Percentiles rank a stretch among this genome's conserved stretches.
Conservation (phyloP, 2,113 vertebrate genomes). For the Buteo buteo region DNA sequence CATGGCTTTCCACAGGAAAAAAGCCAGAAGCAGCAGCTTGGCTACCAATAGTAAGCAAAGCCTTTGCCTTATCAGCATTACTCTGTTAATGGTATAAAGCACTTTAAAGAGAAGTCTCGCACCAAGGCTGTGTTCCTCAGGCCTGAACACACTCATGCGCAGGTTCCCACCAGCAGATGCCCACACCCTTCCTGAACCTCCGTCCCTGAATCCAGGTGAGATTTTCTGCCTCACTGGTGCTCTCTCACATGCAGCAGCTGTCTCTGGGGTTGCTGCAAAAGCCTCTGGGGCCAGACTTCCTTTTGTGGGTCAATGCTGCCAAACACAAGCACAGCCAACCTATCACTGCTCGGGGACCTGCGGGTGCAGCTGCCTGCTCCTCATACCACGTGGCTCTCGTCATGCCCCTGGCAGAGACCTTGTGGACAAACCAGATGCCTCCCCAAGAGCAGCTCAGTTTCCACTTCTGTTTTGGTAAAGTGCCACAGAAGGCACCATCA, state of each 20-base stretch:
- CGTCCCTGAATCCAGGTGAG: background rate
- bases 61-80: background rate
- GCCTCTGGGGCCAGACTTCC: background rate
- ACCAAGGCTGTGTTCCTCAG: background rate
- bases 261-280: background rate
- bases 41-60: background rate
- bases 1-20: background rate
- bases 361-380: background rate
- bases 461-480: background rate
- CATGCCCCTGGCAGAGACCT: background rate
- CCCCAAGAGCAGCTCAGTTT: background rate
- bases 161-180: background rate
- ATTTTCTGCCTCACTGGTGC: background rate
- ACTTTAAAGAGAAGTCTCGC: background rate
- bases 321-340: background rate
- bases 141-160: background rate
- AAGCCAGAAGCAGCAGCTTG: background rate
- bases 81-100: background rate
- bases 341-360: too few species aligned
- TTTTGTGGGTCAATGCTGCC: background rate
- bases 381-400: background rate
- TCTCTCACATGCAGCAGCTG: background rate
- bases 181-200: background rate
- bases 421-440: background rate
- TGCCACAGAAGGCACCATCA: rapidly evolving